Percentiles rank a stretch among this genome's conserved stretches.
Evolutionary conservation across 1,140 invertebrate genomes (phyloP).

Genomic region (Saccostrea echinata): DNA sequence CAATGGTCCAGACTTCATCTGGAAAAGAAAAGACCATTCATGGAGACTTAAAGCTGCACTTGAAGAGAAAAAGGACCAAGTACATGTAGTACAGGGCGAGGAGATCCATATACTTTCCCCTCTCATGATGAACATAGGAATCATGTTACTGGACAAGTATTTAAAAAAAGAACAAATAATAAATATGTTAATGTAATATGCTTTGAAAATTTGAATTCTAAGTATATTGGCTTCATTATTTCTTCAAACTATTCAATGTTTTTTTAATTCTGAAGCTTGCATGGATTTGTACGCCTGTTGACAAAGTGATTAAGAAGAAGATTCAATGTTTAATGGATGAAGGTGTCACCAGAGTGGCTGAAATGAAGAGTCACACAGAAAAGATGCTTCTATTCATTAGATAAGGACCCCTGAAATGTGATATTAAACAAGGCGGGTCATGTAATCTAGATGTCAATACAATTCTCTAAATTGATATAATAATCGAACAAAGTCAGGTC

Average conservation of each 20-base stretch:
- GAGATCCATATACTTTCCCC: slow-evolving; percentile 7
- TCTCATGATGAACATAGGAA: background rate
- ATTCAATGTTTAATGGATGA: slow-evolving; percentile 17
- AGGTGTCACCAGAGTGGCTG: slow-evolving; percentile 28
- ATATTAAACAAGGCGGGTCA: too few relatives aligned
- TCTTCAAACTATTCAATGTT: background rate
- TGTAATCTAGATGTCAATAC: too few relatives aligned
- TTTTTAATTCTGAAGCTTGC: slow-evolving; percentile 23
- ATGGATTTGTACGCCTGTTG: slow-evolving; percentile 9
- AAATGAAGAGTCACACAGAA: slow-evolving; percentile 29
- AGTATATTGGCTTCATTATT: background rate
- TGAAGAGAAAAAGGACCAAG: too few relatives aligned
- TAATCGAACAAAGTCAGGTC: background rate
- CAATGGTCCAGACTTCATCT: background rate
- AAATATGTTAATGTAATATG: background rate
- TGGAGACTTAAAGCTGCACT: background rate
- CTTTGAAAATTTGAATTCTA: too few relatives aligned
- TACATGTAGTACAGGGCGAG: background rate
- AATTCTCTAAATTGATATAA: background rate
- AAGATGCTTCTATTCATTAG: slow-evolving; percentile 31
- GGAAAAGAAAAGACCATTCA: background rate
- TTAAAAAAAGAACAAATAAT: background rate
- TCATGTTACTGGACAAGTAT: slow-evolving; percentile 12
- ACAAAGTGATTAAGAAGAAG: background rate
- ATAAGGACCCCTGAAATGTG: slow-evolving; percentile 32